Base-by-base conservation (phyloP, 2,113 vertebrate genomes). In the Poecile atricapillus region DNA sequence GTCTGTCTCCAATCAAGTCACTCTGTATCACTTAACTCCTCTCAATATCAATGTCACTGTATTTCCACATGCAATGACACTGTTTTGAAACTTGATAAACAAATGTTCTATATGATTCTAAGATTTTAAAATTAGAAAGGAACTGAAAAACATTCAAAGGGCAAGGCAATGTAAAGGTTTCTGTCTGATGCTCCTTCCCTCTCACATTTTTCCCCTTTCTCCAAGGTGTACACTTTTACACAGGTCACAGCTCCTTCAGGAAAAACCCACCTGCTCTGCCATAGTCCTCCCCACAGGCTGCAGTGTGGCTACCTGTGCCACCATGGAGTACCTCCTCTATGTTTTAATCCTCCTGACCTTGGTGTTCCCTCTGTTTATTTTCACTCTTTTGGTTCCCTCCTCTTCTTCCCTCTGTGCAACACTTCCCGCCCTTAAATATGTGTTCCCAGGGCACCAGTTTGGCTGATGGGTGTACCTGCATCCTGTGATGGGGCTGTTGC, bases 251-350 rank as follows among this genome's bases (percentile, higher is more conserved):
- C 15, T 77, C 62, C n/a, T 49, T 31, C 39, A 67, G 70, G 31
- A 50, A 60, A 59, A 5, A 75, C 4, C 1, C 9, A 16, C 14
- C 19, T 31, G 19, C 22, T 65, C 44, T 69, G 44, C 55, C 35
- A 23, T 3, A 63, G 33, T 49, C 20, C 41, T 81, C 14, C 22
- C 62, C 37, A 24, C 1, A 8, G 64, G 18, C 41, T 56, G 23
- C 44, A 55, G 17, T 3, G 10, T 49, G n/a, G 12, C 10, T 35
- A 18, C 27, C 28, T 24, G 43, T 35, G 64, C 15, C 64, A 62
- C 15, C 21, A 15, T 0, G 1, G 43, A 60, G 5, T 4, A 27
- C 15, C 16, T 84, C 10, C 1, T 31, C n/a, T 30, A 64, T 35
- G 10, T 5, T 41, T 21, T 67, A n/a, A 15, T 62, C 6, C 11